Base-by-base conservation (phyloP, 2,113 vertebrate genomes). In the Daphoenositta chrysoptera region DNA sequence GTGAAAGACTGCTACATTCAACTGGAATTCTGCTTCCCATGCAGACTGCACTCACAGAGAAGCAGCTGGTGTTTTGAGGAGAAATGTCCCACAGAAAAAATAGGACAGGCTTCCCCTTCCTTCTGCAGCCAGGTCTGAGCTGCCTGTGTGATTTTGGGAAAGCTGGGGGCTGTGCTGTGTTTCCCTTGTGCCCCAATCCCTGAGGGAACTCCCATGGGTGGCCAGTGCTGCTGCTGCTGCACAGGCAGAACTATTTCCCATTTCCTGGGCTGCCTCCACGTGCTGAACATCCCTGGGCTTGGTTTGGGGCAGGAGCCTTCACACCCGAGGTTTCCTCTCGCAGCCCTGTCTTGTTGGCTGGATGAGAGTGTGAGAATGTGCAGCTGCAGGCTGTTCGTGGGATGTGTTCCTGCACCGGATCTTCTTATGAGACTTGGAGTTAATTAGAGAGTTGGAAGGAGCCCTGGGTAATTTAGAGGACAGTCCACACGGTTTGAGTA, bases 121-220 rank as follows among this genome's bases (percentile, higher is more conserved):
- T 35, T 50, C 44, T 11, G 45, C 56, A 30, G 31, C 63, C 20
- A 66, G 30, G 9, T 39, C 39, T 5, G n/a, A 42, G 15, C 30
- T 40, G 50, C 2, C 4, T 9, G 4, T 10, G 23, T 7, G 76
- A 27, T 58, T 21, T 6, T 28, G 50, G 48, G 26, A 37, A 35
- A 58, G 23, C 23, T n/a, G 42, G 14, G 35, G 20, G n/a, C 54
- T 27, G 31, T 22, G 50, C 60, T 0, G 0, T 2, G 9, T 28
- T 63, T 44, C 28, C 21, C 44, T 39, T 7, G 15, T 2, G 4
- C 23, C 42, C 28, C 8, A 35, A 2, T 40, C 28, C 58, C 48
- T 1, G 11, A 39, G 57, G 53, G 26, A n/a, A 19, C 35, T 60
- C 40, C 48, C 6, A 16, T 2, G 0, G 2, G 13, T 7, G 28